These are phyloP conservation scores for Pseudorhiza aurosa DNA, from an alignment of 30 jellyfish, hydroid and myxozoan genomes.

Conservation along the genomic window DNA sequence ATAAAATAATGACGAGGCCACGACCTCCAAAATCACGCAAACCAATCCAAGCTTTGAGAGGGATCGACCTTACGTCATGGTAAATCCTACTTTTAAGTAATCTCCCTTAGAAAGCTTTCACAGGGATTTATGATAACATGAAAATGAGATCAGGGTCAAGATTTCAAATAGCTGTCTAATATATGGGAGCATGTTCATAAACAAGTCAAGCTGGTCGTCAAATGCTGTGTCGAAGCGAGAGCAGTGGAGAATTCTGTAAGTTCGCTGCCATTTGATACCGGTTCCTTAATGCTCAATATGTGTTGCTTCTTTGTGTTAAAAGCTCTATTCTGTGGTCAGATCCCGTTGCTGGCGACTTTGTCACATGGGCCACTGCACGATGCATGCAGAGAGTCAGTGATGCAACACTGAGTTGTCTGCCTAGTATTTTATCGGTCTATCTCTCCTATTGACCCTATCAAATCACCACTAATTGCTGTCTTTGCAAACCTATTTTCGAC, in stretches of 20 bases:
- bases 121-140: slow-evolving; percentile 14
- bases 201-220: neutral
- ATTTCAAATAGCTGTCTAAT: neutral
- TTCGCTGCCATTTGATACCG: neutral
- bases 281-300: neutral
- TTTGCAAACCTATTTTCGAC: too few species aligned
- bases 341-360: too few species aligned
- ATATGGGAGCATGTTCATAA: neutral
- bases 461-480: too few species aligned
- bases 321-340: too few species aligned
- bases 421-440: too few species aligned
- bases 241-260: neutral
- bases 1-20: neutral
- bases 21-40: slow-evolving; percentile 32
- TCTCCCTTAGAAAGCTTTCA: neutral
- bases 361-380: too few species aligned
- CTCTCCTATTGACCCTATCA: too few species aligned
- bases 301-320: neutral
- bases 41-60: neutral
- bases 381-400: too few species aligned
- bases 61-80: neutral
- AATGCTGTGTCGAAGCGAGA: neutral
- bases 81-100: neutral
- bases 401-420: too few species aligned
- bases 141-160: neutral